phyloP scores from a whole-genome alignment of 1,140 invertebrate species.

The Dermatophagoides farinae region DNA sequence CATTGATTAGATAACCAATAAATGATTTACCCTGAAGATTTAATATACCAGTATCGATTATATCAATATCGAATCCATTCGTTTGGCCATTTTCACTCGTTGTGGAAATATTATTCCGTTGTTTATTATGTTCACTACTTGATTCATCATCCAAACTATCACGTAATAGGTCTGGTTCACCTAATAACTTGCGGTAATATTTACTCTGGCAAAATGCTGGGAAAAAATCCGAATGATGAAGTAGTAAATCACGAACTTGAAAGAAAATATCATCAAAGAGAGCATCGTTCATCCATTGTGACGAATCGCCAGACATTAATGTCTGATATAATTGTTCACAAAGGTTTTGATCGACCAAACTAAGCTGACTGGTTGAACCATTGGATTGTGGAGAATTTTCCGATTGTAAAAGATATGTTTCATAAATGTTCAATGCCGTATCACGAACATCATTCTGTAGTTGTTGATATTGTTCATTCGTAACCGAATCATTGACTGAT shows the following conservation, averaged over 20 bases:
- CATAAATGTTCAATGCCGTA: constrained; percentile 54
- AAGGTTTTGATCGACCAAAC: not conserved
- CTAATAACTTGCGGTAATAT: constrained; percentile 47
- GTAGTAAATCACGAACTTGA: constrained; percentile 28
- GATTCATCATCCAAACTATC: constrained; percentile 19
- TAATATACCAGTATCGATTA: constrained; percentile 35
- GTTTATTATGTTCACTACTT: not conserved
- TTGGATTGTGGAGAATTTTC: constrained; percentile 23
- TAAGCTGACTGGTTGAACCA: not conserved
- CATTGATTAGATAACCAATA: constrained; percentile 70
- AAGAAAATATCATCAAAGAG: constrained; percentile 69
- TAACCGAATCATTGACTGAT: constrained; percentile 23
- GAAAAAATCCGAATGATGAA: constrained; percentile 40
- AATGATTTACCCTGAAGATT: constrained; percentile 56
- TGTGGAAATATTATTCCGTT: not conserved
- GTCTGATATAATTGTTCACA: not conserved
- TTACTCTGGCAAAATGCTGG: constrained; percentile 44
- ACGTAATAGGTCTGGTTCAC: constrained; percentile 49
- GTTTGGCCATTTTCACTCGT: no score
- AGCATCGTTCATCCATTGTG: constrained; percentile 28
- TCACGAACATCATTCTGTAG: constrained; percentile 24
- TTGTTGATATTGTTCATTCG: constrained; percentile 36
- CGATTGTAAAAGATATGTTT: constrained; percentile 48
- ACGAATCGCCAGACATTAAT: not conserved
- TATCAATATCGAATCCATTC: constrained; percentile 4